Evolutionary conservation across 2,797 vertebrate species (phyloP).

Genomic region (Sciurus carolinensis): DNA sequence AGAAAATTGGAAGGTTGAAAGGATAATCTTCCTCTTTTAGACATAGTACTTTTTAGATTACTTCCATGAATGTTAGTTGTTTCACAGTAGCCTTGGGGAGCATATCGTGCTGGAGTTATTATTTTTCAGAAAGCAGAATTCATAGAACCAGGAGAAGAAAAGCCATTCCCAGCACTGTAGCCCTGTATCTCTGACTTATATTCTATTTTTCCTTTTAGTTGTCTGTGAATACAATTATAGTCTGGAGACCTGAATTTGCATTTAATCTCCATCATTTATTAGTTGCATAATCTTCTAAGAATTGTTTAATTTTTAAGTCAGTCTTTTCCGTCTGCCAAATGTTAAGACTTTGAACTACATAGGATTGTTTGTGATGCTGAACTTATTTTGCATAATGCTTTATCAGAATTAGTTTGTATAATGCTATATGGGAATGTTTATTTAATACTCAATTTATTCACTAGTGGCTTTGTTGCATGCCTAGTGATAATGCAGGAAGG

Average conservation of each 20-base stretch:
- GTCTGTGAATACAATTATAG: not conserved
- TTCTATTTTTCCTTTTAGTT: slow-evolving; percentile 40
- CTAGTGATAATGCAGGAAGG: not conserved
- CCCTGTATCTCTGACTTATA: not conserved
- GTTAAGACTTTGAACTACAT: slow-evolving; percentile 14
- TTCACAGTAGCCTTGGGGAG: not conserved
- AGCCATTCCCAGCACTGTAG: not conserved
- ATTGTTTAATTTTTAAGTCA: slow-evolving; percentile 43
- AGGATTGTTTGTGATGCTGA: slow-evolving; percentile 46
- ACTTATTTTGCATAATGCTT: slow-evolving; percentile 42
- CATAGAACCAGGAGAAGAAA: not conserved
- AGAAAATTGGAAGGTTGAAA: slow-evolving; percentile 39
- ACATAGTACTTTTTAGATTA: slow-evolving; percentile 23
- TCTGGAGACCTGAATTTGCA: slow-evolving; percentile 38
- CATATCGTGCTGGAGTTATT: not conserved
- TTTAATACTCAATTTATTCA: slow-evolving; percentile 37
- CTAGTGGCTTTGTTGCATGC: slow-evolving; percentile 34
- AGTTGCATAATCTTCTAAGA: slow-evolving; percentile 16
- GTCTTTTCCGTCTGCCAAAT: slow-evolving; percentile 25
- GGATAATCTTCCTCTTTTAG: slow-evolving; percentile 44
- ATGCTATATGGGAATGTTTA: not conserved
- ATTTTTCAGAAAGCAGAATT: slow-evolving; percentile 42
- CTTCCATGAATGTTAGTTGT: not conserved
- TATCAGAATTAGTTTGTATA: slow-evolving; percentile 43
- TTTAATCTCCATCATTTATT: slow-evolving; percentile 41